A percentile compares a stretch with the other conserved stretches of the same genome.
These are phyloP conservation scores for Paramacrobiotus metropolitanus DNA, from an alignment of 1,140 invertebrate genomes.

Conservation along the genomic window DNA sequence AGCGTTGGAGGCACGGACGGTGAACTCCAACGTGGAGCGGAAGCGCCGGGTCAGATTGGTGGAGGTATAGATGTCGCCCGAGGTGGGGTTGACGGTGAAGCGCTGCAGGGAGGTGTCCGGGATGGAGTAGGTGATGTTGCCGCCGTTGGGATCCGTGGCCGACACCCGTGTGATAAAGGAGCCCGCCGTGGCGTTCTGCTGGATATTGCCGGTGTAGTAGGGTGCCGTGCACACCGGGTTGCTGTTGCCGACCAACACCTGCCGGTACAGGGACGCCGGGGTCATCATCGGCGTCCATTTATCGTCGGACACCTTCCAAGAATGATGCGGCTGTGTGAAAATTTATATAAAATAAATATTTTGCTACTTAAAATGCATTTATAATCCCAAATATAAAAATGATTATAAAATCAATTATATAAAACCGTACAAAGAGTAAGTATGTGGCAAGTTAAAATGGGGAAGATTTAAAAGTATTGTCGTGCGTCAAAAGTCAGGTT, in stretches of 20 bases:
- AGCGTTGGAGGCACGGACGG: background rate
- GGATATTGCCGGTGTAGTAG: background rate
- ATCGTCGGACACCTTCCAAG: too few species aligned
- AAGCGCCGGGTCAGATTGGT: background rate
- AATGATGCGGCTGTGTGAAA: too few species aligned
- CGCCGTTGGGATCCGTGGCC: background rate
- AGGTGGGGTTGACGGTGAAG: background rate
- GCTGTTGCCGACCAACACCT: background rate
- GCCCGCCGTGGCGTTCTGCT: background rate
- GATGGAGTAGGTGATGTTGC: background rate
- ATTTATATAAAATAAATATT: too few species aligned
- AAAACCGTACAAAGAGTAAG: too few species aligned
- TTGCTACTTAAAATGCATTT: too few species aligned
- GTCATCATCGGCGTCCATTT: too few species aligned
- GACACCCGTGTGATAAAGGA: background rate
- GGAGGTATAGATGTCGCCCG: background rate
- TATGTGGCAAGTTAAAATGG: too few species aligned
- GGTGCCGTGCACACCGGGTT: background rate
- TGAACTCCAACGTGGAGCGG: background rate
- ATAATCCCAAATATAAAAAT: too few species aligned
- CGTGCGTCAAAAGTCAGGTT: too few species aligned
- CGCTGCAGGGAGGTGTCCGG: background rate
- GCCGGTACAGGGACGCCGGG: too few species aligned
- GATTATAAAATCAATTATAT: too few species aligned
- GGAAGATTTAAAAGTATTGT: too few species aligned